Evolutionary conservation across 2,113 vertebrate species (phyloP).

Genomic region (Platysternon megacephalum): DNA sequence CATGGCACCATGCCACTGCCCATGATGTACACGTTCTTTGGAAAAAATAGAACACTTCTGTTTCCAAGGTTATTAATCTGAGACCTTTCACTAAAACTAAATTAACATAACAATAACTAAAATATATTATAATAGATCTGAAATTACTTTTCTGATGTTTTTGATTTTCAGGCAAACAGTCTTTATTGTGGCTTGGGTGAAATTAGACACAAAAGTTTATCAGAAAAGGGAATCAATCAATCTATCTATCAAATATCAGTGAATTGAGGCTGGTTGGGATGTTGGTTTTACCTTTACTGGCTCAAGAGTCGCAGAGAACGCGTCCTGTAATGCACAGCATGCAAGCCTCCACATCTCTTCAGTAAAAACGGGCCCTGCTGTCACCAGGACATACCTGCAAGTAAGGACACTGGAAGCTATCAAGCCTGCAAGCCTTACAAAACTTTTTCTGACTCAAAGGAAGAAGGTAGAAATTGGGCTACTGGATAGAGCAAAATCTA

Average conservation of each 20-base stretch:
- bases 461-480: not conserved
- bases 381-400: conserved; percentile 93
- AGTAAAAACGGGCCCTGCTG: conserved; percentile 93
- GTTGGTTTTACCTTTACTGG: conserved; percentile 90
- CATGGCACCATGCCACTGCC: not conserved
- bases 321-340: conserved; percentile 95
- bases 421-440: not conserved
- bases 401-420: not conserved
- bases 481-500: not conserved
- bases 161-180: not conserved
- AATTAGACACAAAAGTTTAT: not conserved
- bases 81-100: not conserved
- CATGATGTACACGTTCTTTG: not conserved
- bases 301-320: conserved; percentile 94
- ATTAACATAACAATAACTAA: not conserved
- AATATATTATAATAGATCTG: not conserved
- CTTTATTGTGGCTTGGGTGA: not conserved
- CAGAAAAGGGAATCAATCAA: not conserved
- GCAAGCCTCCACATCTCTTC: conserved; percentile 99
- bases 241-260: not conserved
- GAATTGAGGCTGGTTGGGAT: not conserved
- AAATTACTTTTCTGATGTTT: not conserved
- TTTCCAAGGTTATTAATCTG: not conserved
- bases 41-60: not conserved
- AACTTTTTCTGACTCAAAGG: not conserved